Conservation (phyloP, 2,797 vertebrate genomes). For the Alcedo atthis region DNA sequence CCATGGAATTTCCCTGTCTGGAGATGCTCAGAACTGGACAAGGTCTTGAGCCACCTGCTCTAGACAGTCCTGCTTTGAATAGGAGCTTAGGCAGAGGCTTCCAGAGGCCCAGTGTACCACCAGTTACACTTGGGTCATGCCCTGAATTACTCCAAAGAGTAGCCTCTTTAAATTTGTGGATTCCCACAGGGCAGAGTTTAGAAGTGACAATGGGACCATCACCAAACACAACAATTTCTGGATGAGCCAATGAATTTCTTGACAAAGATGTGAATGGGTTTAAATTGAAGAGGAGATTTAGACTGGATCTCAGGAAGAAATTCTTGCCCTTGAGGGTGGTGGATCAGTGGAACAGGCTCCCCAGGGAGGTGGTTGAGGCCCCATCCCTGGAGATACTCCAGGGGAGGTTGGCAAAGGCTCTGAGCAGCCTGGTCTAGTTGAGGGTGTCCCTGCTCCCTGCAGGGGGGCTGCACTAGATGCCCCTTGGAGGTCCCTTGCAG, state of each 20-base stretch:
- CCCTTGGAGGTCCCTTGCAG: too few species aligned
- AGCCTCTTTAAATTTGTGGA: neutral
- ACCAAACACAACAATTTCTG: neutral
- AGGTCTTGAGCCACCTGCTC: neutral
- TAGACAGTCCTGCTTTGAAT: neutral
- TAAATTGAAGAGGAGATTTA: too few species aligned
- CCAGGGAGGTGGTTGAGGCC: too few species aligned
- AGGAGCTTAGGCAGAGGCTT: neutral
- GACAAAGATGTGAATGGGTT: neutral
- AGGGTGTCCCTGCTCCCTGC: too few species aligned
- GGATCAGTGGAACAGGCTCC: too few species aligned
- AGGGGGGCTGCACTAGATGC: too few species aligned
- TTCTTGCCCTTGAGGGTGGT: too few species aligned
- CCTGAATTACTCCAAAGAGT: neutral
- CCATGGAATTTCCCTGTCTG: neutral
- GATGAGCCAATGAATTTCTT: neutral
- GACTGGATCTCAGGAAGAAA: too few species aligned
- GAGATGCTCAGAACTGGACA: neutral
- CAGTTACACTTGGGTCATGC: neutral
- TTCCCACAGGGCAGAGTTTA: neutral
- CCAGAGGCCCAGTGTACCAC: neutral
- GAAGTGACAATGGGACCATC: neutral
- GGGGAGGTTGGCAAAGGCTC: too few species aligned
- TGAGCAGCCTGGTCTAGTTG: too few species aligned
- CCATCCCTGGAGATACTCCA: too few species aligned